These are phyloP conservation scores for Leucoraja erinaceus DNA, from an alignment of 2,113 vertebrate species.

Conservation along the genomic window DNA sequence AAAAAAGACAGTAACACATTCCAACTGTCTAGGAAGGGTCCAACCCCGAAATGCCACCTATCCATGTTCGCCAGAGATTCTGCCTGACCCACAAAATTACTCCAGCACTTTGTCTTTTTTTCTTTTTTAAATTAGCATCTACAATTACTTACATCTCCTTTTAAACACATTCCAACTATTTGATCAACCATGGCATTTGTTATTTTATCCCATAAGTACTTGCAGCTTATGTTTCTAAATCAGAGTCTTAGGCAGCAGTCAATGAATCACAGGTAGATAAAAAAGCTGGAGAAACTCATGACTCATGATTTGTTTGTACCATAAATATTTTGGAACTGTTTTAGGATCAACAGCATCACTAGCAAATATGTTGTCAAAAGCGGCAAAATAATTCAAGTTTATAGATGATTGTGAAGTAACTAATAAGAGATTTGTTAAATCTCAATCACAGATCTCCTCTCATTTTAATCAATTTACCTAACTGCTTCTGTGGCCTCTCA, in stretches of 20 bases:
- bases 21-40: no score
- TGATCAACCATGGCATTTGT: background rate
- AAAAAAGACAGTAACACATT: background rate
- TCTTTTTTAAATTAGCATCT: no score
- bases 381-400: background rate
- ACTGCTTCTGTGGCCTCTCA: background rate
- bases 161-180: background rate
- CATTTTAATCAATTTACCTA: background rate
- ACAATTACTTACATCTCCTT: no score
- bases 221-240: background rate
- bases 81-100: no score
- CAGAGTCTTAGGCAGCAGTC: background rate
- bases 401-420: background rate
- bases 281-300: background rate
- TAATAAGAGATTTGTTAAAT: background rate
- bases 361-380: background rate
- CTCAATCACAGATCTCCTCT: background rate
- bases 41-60: no score
- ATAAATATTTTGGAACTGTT: background rate
- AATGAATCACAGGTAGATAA: background rate
- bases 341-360: background rate
- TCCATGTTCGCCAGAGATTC: no score
- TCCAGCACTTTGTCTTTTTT: no score
- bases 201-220: background rate
- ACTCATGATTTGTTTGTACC: background rate